A percentile compares a stretch with the other conserved stretches of the same genome.
phyloP scores from a whole-genome alignment of 2,113 vertebrate species.

The Poicephalus gulielmi region DNA sequence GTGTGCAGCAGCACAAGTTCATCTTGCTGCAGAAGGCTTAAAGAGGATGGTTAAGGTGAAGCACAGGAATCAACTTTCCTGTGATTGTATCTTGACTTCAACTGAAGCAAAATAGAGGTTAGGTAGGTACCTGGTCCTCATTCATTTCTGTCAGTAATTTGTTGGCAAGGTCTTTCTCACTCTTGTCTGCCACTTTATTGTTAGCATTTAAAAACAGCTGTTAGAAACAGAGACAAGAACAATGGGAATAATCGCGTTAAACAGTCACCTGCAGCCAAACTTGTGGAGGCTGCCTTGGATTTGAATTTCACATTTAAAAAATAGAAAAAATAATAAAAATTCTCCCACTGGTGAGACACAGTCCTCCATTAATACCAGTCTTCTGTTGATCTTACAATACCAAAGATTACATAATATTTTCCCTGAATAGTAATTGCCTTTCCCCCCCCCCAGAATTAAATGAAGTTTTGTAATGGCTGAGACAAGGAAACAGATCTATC shows the following conservation, averaged over 20 bases:
- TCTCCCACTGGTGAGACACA: constrained; percentile 6
- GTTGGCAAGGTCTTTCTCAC: constrained; percentile 99
- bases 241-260: constrained; percentile 76
- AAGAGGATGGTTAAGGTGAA: constrained; percentile 65
- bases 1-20: neutral
- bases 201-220: constrained; percentile 98
- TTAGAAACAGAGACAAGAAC: constrained; percentile 85
- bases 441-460: neutral
- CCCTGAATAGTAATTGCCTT: neutral
- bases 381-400: neutral
- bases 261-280: constrained; percentile 62
- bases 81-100: constrained; percentile 63
- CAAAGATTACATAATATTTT: neutral
- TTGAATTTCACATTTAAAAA: neutral
- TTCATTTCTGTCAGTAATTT: constrained; percentile 99
- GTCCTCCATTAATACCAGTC: neutral
- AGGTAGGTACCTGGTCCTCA: constrained; percentile 93
- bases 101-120: constrained; percentile 75
- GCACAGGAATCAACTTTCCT: constrained; percentile 81
- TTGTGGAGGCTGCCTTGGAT: constrained; percentile 33
- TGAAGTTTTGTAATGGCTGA: neutral
- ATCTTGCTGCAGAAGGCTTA: neutral
- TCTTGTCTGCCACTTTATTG: constrained; percentile 97
- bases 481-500: neutral
- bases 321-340: neutral